Evolutionary conservation across 2,113 vertebrate species (phyloP).

Genomic region (Elaphurus davidianus): DNA sequence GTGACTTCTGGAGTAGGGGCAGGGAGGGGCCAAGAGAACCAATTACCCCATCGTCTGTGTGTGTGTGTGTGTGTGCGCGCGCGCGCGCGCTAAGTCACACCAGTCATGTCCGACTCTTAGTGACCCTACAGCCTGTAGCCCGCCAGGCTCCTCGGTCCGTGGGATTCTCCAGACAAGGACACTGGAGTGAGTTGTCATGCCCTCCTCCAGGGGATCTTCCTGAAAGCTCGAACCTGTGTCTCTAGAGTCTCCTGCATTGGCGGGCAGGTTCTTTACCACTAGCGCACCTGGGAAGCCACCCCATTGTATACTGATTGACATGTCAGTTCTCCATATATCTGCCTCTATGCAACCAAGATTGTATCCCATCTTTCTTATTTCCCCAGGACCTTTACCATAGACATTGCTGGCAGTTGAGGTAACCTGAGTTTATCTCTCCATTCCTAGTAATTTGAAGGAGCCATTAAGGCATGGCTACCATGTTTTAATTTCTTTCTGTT

Average conservation of each 20-base stretch:
- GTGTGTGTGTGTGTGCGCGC: not conserved
- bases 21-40: not conserved
- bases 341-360: not conserved
- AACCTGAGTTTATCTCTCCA: not conserved
- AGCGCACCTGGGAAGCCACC: not conserved
- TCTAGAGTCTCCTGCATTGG: not conserved
- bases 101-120: not conserved
- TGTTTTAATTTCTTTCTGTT: not conserved
- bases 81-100: accelerated
- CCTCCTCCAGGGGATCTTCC: not conserved
- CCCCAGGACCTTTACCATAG: not conserved
- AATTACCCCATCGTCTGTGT: accelerated
- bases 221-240: not conserved
- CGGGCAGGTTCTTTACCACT: not conserved
- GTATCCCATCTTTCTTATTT: not conserved
- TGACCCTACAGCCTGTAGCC: accelerated
- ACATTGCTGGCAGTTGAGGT: not conserved
- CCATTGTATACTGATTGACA: not conserved
- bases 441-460: not conserved
- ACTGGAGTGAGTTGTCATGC: not conserved
- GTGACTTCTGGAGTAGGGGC: not conserved
- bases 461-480: not conserved
- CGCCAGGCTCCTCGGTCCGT: not conserved
- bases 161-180: not conserved
- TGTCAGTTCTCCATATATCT: not conserved